Conservation (phyloP, 2,888 invertebrate genomes). For the Pyrrhia umbra region DNA sequence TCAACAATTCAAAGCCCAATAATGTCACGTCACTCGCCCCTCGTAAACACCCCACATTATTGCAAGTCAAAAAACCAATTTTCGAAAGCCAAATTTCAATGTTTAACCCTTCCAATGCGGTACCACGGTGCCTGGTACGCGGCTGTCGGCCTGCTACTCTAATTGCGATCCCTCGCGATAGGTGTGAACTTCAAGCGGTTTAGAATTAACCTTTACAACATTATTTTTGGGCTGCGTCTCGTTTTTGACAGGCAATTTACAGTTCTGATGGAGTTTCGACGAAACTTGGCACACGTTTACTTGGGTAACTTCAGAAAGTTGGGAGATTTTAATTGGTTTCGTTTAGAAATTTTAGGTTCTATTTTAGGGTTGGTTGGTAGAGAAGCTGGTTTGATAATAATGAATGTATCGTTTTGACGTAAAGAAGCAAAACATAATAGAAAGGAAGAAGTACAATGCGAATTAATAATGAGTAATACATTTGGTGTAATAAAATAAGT, state of each 20-base stretch:
- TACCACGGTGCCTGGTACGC: slow-evolving; percentile 67
- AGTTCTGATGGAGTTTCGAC: slow-evolving; percentile 31
- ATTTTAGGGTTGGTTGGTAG: neutral
- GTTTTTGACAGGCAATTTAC: slow-evolving; percentile 69
- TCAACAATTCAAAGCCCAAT: neutral
- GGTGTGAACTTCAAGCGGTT: slow-evolving; percentile 69
- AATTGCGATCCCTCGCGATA: slow-evolving; percentile 65
- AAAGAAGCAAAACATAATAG: no score
- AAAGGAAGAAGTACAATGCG: no score
- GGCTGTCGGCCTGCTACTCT: slow-evolving; percentile 54
- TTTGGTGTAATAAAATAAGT: no score
- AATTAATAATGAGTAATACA: no score
- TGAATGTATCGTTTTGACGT: neutral
- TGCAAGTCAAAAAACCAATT: slow-evolving; percentile 52
- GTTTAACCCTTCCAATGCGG: slow-evolving; percentile 57
- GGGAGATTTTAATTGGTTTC: slow-evolving; percentile 26
- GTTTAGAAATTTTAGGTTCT: neutral
- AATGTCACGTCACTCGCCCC: slow-evolving; percentile 16
- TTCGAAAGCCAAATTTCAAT: slow-evolving; percentile 45
- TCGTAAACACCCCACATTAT: slow-evolving; percentile 8
- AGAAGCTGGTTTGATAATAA: neutral
- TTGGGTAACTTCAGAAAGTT: slow-evolving; percentile 4
- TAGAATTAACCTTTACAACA: slow-evolving; percentile 55
- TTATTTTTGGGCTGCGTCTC: slow-evolving; percentile 60
- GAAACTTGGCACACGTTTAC: slow-evolving; percentile 21